Evolutionary conservation across 1,140 invertebrate species (phyloP), one percentile per base, ranked within the genome.

Genomic region (Neodiprion fabricii): DNA sequence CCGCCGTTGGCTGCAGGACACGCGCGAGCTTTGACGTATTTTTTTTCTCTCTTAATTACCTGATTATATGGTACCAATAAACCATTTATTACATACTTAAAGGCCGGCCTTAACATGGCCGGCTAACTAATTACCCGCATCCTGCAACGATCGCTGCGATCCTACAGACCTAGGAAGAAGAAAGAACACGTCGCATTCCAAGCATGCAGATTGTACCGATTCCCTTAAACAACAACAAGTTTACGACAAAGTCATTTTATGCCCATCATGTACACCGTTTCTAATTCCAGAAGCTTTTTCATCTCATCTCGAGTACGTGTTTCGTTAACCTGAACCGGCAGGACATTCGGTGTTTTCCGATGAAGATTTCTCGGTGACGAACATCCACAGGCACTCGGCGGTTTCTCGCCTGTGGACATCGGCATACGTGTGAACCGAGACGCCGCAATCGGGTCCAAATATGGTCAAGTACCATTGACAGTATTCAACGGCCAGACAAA

Each of bases 331-430:
- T 40, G 28, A 40, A 40, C 28, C 28, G 14, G n/a, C 53, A 17
- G n/a, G 53, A 61, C 53, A 61, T 14, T 61, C 53, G 11, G 11
- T 9, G 11, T 61, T 61, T 61, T 17, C 53, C 11, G 53, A 61
- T 14, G 53, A 61, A 61, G n/a, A 12, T 14, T 61, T 17, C 11
- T 77, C 71, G 1, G 71, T 74, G 17, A 76, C 50, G 11, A 76
- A 71, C 67, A 75, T 80, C 79, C 79, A 80, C 3, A 77, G 73
- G 65, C 78, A 79, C 48, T 77, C 71, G 7, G 75, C 73, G 0
- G 76, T 78, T 49, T 79, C 78, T 65, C 75, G 75, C 14, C 70
- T 76, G 11, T 75, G 48, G 3, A 74, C 72, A 47, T 80, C 76
- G 3, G 12, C 66, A 23, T 76, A 80, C 1, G 78, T 78, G 14